Evolutionary conservation across 2,113 vertebrate genomes (phyloP).

Genomic region (Alethe diademata): DNA sequence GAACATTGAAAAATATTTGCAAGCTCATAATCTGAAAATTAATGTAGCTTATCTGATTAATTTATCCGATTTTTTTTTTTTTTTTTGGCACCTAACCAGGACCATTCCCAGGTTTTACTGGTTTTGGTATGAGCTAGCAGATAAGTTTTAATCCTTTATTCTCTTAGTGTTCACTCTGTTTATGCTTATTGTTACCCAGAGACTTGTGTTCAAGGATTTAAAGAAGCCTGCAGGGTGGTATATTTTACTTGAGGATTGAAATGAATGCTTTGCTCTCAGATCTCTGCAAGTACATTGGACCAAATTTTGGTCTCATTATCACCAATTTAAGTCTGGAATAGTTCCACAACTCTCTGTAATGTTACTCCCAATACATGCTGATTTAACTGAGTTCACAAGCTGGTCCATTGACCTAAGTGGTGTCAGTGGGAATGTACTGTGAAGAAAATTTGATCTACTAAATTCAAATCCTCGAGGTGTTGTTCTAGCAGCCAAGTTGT

Average conservation of each 20-base stretch:
- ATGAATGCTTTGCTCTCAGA: neutral
- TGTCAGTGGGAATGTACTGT: conserved; percentile 58
- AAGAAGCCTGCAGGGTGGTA: neutral
- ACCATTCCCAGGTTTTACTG: neutral
- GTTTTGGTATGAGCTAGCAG: neutral
- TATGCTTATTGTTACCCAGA: neutral
- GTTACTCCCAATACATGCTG: conserved; percentile 51
- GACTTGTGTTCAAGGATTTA: neutral
- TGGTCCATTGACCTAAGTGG: conserved; percentile 66
- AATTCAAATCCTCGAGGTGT: conserved; percentile 67
- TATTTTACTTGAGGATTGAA: neutral
- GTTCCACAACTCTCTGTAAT: conserved; percentile 48
- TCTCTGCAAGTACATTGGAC: neutral
- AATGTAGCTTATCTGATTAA: neutral
- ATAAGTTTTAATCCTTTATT: neutral
- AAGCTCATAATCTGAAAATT: neutral
- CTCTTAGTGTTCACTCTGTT: neutral
- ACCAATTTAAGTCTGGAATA: conserved; percentile 53
- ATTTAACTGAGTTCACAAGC: conserved; percentile 62
- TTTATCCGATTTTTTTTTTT: too few relatives aligned
- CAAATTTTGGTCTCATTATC: conserved; percentile 54
- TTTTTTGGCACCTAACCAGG: neutral
- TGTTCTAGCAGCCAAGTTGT: conserved; percentile 60
- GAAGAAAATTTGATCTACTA: conserved; percentile 64
- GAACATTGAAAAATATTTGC: neutral